These are phyloP conservation scores for Colletes gigas DNA, from an alignment of 1,140 invertebrate genomes.

Conservation along the genomic window DNA sequence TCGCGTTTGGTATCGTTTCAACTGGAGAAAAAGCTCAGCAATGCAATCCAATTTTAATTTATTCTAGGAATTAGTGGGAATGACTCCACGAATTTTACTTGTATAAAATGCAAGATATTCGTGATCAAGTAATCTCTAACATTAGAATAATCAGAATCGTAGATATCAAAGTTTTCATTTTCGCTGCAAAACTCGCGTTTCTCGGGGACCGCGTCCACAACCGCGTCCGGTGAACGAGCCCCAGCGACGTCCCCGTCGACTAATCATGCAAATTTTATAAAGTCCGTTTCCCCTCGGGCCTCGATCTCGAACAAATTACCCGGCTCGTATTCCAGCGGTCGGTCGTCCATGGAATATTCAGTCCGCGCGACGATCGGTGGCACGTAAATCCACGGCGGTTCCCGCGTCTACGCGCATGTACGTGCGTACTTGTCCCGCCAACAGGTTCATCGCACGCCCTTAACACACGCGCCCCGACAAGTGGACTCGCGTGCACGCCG, in stretches of 20 bases:
- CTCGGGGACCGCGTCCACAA: too few species aligned
- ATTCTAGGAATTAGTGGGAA: too few species aligned
- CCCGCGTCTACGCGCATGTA: neutral
- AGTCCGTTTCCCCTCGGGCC: neutral
- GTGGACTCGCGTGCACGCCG: constrained; percentile 1
- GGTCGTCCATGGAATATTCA: constrained; percentile 34
- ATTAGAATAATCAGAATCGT: too few species aligned
- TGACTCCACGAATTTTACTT: too few species aligned
- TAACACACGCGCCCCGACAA: neutral
- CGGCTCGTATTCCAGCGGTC: constrained; percentile 26
- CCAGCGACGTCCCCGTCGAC: neutral
- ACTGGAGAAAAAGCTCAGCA: too few species aligned
- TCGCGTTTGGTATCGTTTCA: too few species aligned
- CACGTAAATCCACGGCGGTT: constrained; percentile 16
- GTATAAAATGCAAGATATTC: too few species aligned
- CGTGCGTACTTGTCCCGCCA: neutral
- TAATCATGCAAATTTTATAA: constrained; percentile 52
- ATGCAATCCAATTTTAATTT: too few species aligned
- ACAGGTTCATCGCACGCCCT: constrained; percentile 42
- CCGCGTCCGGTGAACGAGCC: neutral
- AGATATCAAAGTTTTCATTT: too few species aligned
- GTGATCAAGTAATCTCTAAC: too few species aligned
- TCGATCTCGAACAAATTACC: constrained; percentile 38
- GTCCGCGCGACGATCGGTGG: neutral
- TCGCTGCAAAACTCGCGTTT: too few species aligned